Base-by-base conservation (phyloP, 2,888 invertebrate genomes). In the Heliconius ethilla region DNA sequence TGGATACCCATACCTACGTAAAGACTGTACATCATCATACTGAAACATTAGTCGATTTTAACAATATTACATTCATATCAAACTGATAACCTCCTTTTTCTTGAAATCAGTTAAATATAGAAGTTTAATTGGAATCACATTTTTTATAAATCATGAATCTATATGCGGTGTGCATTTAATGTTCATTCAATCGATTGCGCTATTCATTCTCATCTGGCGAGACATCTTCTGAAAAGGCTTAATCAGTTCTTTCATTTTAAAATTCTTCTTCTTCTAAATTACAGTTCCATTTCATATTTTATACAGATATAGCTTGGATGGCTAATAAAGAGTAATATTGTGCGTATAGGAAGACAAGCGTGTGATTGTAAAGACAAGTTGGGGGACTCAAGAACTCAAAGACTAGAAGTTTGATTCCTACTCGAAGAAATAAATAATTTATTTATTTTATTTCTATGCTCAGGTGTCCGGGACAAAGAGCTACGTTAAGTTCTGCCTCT, bases 211-310 rank as follows among this genome's bases (percentile, higher is more conserved):
- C 40, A 67, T 67, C 67, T 37, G 37, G n/a, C 40, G 37, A 67
- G 67, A 40, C 7, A 67, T 67, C 67, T 67, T 67, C n/a, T 67
- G 67, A 67, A 67, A 67, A 40, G 67, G 40, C 40, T 67, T 67
- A 40, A 67, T 67, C 67, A 67, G 67, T 67, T 67, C 67, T 67
- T 67, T 67, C 67, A 67, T 67, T 11, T 67, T 67, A 7, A n/a
- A 67, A 40, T 40, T 37, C 67, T 67, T 18, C 22, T 13, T 67
- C 51, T 51, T 51, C 51, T n/a, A 40, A 37, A 67, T 40, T 40
- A 67, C 67, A 40, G 40, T 40, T 67, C 25, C 9, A 25, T 67
- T 40, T 37, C 10, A 25, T 40, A 40, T 40, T 40, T 40, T 33
- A 63, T 9, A 29, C 22, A 51, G 51, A 22, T 63, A 63, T 18